Evolutionary conservation across 1,140 invertebrate species (phyloP), one percentile per base, ranked within the genome.

Genomic region (Maconellicoccus hirsutus): DNA sequence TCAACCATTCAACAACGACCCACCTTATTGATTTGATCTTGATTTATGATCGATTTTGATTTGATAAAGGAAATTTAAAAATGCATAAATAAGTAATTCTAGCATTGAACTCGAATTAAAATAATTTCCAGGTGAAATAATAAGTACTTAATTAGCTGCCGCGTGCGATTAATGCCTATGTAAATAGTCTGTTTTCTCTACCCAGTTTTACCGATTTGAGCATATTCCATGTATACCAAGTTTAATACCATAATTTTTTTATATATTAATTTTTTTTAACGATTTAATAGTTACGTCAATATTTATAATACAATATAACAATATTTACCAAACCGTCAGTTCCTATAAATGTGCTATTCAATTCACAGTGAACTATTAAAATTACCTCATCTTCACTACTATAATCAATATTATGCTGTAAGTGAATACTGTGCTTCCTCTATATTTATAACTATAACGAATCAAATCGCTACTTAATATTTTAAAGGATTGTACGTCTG

Each of bases 261-360:
- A 6, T 66, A 2, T 25, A 23, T 25, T 66, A 23, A 23, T 25
- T 25, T 66, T 25, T 66, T 66, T 26, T 66, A 66, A 66, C 61
- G 25, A 66, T 66, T 66, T 66, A 66, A 66, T 66, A 66, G 61
- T 66, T 66, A 25, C 61, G 10, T 66, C 61, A 25, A 66, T 66
- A 66, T 66, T 66, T 66, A 66, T 66, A 66, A 25, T 66, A 66
- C 61, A 66, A 23, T 26, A 52, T 66, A 16, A 19, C 61, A 66
- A 66, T 66, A 66, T 66, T 66, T 66, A 66, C 61, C 61, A 66
- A 14, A 66, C 61, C 61, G 61, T 66, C 61, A 66, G 61, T 66
- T 66, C 61, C 61, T 66, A 66, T 66, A 66, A 66, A 25, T 66
- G 61, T 66, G 61, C 61, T 66, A 66, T 66, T 66, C 19, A 26